phyloP scores from a whole-genome alignment of 2,797 vertebrate species.

The Peromyscus attwateri region DNA sequence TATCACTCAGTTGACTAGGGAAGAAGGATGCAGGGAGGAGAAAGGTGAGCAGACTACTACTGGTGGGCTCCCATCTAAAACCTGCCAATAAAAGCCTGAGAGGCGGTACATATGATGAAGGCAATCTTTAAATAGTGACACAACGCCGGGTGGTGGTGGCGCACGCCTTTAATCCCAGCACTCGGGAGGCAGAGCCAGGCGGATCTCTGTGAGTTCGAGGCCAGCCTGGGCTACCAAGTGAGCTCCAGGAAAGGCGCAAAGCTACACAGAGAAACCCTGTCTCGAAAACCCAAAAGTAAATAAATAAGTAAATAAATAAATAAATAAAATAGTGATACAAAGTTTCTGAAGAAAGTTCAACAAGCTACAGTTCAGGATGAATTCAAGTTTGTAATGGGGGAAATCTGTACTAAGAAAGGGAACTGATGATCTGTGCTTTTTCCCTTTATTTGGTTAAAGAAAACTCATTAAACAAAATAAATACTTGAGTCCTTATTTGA shows the following conservation, averaged over 20 bases:
- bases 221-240: too few relatives aligned
- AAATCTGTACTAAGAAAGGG: neutral
- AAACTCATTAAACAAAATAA: neutral
- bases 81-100: neutral
- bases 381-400: neutral
- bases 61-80: neutral
- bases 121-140: neutral
- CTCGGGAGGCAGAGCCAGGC: too few relatives aligned
- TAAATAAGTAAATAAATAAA: too few relatives aligned
- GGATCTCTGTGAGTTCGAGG: too few relatives aligned
- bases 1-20: neutral
- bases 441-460: constrained; percentile 21
- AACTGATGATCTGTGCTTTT: neutral
- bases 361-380: neutral
- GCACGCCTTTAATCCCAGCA: too few relatives aligned
- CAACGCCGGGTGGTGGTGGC: too few relatives aligned
- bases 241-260: too few relatives aligned
- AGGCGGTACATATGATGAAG: neutral
- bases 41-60: neutral
- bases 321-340: constrained; percentile 24
- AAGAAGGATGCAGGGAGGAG: neutral
- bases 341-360: neutral
- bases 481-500: neutral
- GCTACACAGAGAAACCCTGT: too few relatives aligned
- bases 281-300: too few relatives aligned